These are phyloP conservation scores for Tipula confusa DNA, from an alignment of 2,888 invertebrate species.

Conservation along the genomic window DNA sequence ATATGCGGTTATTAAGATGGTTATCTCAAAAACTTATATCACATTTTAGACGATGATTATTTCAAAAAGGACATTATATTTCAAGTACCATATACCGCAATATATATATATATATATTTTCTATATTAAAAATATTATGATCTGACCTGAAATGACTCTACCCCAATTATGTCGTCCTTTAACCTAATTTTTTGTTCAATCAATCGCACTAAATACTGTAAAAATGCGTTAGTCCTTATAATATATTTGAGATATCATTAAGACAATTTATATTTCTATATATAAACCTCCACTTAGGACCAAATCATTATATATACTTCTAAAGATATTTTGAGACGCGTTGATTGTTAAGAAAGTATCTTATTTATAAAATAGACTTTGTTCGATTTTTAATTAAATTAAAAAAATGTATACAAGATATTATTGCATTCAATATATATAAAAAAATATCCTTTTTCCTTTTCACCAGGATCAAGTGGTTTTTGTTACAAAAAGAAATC, in stretches of 20 bases:
- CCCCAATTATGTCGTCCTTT: not conserved
- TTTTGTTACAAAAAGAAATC: not conserved
- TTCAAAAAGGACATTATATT: not conserved
- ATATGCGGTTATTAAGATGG: not conserved
- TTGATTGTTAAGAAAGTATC: not conserved
- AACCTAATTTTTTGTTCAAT: not conserved
- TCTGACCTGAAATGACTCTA: conserved; percentile 20
- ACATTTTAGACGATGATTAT: not conserved
- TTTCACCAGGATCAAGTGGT: conserved; percentile 25
- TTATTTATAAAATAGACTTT: not conserved
- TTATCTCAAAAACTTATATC: not conserved
- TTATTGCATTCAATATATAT: not conserved
- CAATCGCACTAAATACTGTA: not conserved
- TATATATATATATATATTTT: too few relatives aligned
- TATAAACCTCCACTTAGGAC: not conserved
- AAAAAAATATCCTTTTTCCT: conserved; percentile 4
- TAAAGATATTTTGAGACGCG: not conserved
- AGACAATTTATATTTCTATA: not conserved
- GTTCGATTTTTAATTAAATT: not conserved
- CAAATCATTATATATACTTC: not conserved
- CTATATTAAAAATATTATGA: not conserved
- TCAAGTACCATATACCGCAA: not conserved
- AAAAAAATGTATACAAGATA: not conserved
- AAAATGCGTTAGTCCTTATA: not conserved
- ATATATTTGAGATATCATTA: not conserved